Evolutionary conservation across 2,113 vertebrate genomes (phyloP).

Genomic region (Buteo buteo): DNA sequence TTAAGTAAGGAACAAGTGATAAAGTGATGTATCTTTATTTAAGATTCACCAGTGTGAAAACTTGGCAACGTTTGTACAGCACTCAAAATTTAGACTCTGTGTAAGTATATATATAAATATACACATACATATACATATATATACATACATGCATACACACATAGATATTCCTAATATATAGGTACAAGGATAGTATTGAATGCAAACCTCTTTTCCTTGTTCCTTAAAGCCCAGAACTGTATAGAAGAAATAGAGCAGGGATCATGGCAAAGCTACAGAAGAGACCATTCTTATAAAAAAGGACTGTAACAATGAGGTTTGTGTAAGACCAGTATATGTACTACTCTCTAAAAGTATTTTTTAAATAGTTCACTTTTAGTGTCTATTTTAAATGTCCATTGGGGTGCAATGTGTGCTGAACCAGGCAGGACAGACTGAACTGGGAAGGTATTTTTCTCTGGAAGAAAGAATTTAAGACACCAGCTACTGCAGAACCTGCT

Average conservation of each 20-base stretch:
- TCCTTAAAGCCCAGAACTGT: not conserved
- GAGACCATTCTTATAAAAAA: not conserved
- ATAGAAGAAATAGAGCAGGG: not conserved
- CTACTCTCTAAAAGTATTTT: not conserved
- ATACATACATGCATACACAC: not conserved
- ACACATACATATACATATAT: not conserved
- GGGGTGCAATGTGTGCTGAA: not conserved
- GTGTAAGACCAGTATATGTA: accelerated
- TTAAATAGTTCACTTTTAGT: not conserved
- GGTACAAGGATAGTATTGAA: not conserved
- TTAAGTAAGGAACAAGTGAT: not conserved
- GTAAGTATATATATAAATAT: not conserved
- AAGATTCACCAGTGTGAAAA: not conserved
- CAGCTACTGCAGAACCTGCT: not conserved
- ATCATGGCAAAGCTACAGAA: not conserved
- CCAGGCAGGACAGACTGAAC: not conserved
- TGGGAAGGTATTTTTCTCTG: not conserved
- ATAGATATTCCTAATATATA: not conserved
- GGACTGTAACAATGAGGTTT: not conserved
- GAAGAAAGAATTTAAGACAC: not conserved
- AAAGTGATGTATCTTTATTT: not conserved
- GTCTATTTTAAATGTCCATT: not conserved
- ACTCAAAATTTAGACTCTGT: not conserved
- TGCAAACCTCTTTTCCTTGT: not conserved
- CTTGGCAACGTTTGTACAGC: not conserved